phyloP scores from a whole-genome alignment of 2,113 vertebrate genomes.

The Galbula dea region DNA sequence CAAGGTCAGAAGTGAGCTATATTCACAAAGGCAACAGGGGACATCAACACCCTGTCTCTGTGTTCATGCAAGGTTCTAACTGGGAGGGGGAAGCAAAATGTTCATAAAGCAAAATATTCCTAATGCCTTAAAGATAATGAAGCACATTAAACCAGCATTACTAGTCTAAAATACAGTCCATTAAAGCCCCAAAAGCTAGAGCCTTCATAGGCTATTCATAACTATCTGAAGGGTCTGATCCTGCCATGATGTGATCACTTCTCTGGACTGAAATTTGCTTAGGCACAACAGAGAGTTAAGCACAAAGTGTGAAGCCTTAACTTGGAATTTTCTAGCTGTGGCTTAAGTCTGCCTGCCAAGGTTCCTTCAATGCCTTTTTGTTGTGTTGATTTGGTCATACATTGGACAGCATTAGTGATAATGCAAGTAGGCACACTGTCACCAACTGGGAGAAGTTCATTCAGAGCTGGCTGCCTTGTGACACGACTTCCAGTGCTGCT shows the following conservation, averaged over 20 bases:
- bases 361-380: not conserved
- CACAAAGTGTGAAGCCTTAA: not conserved
- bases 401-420: not conserved
- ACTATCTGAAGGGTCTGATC: not conserved
- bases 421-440: constrained; percentile 5
- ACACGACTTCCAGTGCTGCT: not conserved
- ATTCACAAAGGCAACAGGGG: not conserved
- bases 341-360: not conserved
- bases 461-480: not conserved
- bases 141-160: not conserved
- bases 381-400: not conserved
- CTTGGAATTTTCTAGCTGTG: constrained; percentile 4
- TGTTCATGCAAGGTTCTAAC: not conserved
- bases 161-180: not conserved
- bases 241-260: not conserved
- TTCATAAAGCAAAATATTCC: constrained; percentile 2
- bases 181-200: not conserved
- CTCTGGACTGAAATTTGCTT: constrained; percentile 1
- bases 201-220: not conserved
- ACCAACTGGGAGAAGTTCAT: not conserved
- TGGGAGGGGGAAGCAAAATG: not conserved
- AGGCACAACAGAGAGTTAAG: not conserved
- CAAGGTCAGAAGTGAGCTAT: not conserved
- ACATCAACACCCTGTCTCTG: not conserved
- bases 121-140: not conserved